These are phyloP conservation scores for Volucella inflata DNA, from an alignment of 2,888 invertebrate species.

Conservation along the genomic window DNA sequence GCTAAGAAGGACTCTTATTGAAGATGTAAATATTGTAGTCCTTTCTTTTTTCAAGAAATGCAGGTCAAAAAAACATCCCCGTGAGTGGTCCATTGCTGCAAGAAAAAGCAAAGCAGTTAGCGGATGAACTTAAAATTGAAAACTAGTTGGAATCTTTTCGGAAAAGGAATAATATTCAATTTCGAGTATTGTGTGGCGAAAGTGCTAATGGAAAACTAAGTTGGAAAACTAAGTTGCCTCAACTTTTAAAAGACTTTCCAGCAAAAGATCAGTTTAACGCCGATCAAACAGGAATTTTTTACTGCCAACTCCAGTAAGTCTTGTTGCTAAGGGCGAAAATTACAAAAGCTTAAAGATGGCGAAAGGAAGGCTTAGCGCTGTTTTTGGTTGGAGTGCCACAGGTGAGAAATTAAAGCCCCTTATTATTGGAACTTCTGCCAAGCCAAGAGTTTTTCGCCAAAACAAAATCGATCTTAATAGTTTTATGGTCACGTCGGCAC, in stretches of 20 bases:
- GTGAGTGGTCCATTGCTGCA: too few relatives aligned
- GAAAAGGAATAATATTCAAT: not conserved
- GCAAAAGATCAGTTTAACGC: conserved; percentile 22
- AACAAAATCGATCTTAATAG: conserved; percentile 25
- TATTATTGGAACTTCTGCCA: conserved; percentile 79
- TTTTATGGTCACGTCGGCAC: conserved; percentile 18
- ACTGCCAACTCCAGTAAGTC: conserved; percentile 76
- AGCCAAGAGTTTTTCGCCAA: conserved; percentile 75
- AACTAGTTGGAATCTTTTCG: conserved; percentile 13
- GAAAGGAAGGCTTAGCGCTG: conserved; percentile 78
- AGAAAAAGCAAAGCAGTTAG: too few relatives aligned
- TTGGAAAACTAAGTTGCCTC: not conserved
- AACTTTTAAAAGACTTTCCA: conserved; percentile 17
- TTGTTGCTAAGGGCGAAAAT: conserved; percentile 78
- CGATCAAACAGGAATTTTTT: conserved; percentile 78
- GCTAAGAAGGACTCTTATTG: too few relatives aligned
- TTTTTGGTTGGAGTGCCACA: conserved; percentile 78
- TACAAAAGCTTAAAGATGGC: conserved; percentile 78
- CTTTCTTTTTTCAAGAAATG: too few relatives aligned
- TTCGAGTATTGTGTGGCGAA: not conserved
- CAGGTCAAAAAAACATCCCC: too few relatives aligned
- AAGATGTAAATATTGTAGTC: too few relatives aligned
- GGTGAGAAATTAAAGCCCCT: conserved; percentile 79
- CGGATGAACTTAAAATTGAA: not conserved
- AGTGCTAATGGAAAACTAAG: conserved; percentile 23